These are phyloP conservation scores for Mercenaria mercenaria DNA, from an alignment of 1,140 invertebrate genomes.

Conservation along the genomic window DNA sequence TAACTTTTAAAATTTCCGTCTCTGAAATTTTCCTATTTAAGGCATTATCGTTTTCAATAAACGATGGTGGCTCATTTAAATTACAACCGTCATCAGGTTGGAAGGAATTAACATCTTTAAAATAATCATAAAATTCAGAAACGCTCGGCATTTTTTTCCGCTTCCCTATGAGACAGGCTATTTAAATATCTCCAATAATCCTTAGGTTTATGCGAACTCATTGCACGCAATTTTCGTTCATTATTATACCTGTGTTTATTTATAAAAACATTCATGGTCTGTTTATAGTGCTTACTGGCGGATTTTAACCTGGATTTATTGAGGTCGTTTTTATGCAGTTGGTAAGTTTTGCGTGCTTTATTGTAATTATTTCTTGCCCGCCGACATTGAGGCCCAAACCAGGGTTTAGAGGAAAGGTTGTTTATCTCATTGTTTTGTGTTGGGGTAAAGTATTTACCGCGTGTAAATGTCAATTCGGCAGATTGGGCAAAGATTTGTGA, in stretches of 20 bases:
- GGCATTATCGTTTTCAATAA: background rate
- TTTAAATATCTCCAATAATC: conserved; percentile 4
- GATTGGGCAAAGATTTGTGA: background rate
- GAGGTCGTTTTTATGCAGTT: background rate
- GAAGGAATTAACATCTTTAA: background rate
- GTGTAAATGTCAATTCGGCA: background rate
- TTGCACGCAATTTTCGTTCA: background rate
- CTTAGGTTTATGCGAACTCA: background rate
- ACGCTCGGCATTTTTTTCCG: background rate
- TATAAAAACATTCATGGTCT: conserved; percentile 1
- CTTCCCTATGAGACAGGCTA: background rate
- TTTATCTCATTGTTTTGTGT: background rate
- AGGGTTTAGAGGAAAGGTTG: background rate
- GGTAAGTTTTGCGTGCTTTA: background rate
- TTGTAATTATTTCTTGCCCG: background rate
- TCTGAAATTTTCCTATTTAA: background rate
- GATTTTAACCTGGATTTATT: background rate
- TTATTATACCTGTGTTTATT: background rate
- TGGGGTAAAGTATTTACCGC: background rate
- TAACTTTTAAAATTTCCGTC: background rate
- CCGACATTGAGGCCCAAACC: background rate
- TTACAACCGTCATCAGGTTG: background rate
- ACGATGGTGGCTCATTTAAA: background rate
- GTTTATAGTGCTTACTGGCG: conserved; percentile 13
- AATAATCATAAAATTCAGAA: background rate